phyloP scores from a whole-genome alignment of 53 echinoderm and acorn worm genomes.

The Crossaster papposus region DNA sequence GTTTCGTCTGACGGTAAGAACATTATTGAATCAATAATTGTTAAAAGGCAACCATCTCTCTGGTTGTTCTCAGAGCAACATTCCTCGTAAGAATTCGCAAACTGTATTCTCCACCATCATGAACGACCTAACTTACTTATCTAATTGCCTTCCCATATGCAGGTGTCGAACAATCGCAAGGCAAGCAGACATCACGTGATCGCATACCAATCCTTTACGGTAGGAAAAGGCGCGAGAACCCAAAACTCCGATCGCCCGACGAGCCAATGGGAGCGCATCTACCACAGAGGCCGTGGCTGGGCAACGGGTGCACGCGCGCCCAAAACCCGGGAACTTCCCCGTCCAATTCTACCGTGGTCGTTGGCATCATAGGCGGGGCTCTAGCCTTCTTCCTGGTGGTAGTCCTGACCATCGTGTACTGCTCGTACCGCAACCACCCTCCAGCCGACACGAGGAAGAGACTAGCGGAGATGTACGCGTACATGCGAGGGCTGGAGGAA shows the following conservation, averaged over 20 bases:
- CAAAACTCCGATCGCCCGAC: background rate
- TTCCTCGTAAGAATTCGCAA: too few species aligned
- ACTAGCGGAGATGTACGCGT: constrained; percentile 51
- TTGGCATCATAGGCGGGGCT: constrained; percentile 68
- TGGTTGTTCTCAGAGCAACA: too few species aligned
- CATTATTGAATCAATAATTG: too few species aligned
- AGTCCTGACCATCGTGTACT: constrained; percentile 66
- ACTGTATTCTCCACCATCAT: background rate
- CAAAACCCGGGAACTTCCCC: too few species aligned
- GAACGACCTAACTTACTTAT: background rate
- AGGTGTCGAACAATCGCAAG: background rate
- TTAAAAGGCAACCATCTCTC: too few species aligned
- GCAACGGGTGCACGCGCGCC: background rate
- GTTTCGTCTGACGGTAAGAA: too few species aligned
- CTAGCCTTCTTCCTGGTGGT: constrained; percentile 66
- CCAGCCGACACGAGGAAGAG: constrained; percentile 60
- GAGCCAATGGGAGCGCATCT: background rate
- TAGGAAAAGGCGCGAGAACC: background rate
- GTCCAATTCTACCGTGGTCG: constrained; percentile 61
- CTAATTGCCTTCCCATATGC: background rate
- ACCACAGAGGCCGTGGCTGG: background rate
- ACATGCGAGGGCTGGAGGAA: constrained; percentile 35
- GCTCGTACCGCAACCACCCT: constrained; percentile 69
- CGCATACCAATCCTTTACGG: background rate
- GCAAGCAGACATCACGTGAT: background rate